phyloP scores from a whole-genome alignment of 2,888 invertebrate genomes.

The Eurois occulta region DNA sequence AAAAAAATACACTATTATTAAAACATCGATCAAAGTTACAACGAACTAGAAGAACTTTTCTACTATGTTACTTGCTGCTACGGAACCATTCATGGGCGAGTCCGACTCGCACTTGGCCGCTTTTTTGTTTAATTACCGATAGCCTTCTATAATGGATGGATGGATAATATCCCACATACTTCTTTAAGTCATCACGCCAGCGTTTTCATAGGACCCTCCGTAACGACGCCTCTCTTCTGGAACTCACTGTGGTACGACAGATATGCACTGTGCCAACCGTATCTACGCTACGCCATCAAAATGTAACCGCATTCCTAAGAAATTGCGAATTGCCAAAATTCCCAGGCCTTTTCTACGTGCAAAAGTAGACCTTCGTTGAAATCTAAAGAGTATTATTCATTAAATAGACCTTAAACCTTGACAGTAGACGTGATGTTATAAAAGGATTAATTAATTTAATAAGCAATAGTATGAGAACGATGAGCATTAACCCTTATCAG shows the following conservation, averaged over 20 bases:
- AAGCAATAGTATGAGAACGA: conserved; percentile 27
- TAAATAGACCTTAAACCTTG: conserved; percentile 38
- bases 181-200: background rate
- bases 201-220: background rate
- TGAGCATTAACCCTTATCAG: conserved; percentile 29
- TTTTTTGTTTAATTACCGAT: too few species aligned
- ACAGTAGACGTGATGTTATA: conserved; percentile 34
- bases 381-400: conserved; percentile 8
- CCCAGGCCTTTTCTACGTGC: conserved; percentile 30
- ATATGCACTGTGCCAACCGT: background rate
- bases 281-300: background rate
- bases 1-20: too few species aligned
- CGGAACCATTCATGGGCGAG: too few species aligned
- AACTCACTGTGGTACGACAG: background rate
- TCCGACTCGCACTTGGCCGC: too few species aligned
- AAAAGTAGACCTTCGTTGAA: conserved; percentile 14
- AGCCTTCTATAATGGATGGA: too few species aligned
- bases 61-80: too few species aligned
- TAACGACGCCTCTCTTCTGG: background rate
- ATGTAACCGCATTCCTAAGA: background rate
- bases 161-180: background rate
- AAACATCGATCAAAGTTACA: too few species aligned
- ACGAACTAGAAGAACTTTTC: too few species aligned
- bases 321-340: background rate
- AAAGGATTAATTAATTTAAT: conserved; percentile 41